A percentile compares a stretch with the other conserved stretches of the same genome.
Evolutionary conservation across 2,797 vertebrate species (phyloP).

Genomic region (Bucorvus abyssinicus): DNA sequence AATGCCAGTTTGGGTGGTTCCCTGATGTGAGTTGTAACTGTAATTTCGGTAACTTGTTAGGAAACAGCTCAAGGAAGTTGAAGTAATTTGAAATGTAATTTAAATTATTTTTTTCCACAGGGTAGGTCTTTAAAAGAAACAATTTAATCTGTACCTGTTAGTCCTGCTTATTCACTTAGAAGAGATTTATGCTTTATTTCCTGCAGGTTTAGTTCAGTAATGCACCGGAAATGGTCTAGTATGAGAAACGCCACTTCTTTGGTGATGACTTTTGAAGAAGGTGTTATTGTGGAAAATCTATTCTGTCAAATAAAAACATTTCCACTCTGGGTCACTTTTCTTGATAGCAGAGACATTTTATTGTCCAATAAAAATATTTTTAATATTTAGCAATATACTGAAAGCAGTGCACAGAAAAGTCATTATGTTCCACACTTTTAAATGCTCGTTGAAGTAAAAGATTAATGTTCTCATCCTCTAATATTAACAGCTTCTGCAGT

Average conservation of each 20-base stretch:
- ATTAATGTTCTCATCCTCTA: background rate
- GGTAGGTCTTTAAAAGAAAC: background rate
- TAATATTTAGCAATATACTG: background rate
- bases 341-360: background rate
- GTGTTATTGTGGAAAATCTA: background rate
- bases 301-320: background rate
- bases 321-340: background rate
- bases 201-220: background rate
- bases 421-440: background rate
- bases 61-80: conserved; percentile 27
- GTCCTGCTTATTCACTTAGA: background rate
- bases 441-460: background rate
- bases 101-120: background rate
- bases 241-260: background rate
- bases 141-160: background rate
- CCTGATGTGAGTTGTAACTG: background rate
- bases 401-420: background rate
- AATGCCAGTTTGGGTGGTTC: background rate
- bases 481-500: conserved; percentile 1
- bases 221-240: background rate
- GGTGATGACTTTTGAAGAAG: background rate
- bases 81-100: conserved; percentile 1
- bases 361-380: background rate
- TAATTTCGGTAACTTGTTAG: background rate
- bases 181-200: background rate